These are phyloP conservation scores for Chrysolina oricalcia DNA, from an alignment of 2,888 invertebrate species.

Conservation along the genomic window DNA sequence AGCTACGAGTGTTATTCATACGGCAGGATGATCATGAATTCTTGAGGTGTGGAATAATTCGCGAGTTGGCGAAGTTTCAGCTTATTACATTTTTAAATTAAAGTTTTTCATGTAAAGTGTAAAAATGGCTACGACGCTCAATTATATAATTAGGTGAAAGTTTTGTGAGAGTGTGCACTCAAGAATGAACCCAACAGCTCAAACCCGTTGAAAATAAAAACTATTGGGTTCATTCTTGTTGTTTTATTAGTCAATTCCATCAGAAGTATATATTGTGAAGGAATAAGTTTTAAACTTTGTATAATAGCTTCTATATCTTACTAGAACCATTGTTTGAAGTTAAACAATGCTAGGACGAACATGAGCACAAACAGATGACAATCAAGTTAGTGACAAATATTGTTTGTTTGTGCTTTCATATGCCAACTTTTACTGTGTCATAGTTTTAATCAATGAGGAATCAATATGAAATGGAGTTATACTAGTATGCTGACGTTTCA, in stretches of 20 bases:
- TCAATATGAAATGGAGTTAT: background rate
- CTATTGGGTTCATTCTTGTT: conserved; percentile 18
- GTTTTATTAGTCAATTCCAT: conserved; percentile 36
- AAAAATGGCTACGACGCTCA: conserved; percentile 57
- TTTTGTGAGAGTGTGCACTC: background rate
- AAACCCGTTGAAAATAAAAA: background rate
- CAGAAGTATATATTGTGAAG: background rate
- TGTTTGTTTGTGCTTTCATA: conserved; percentile 50
- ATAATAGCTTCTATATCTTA: conserved; percentile 11
- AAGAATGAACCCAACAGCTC: background rate
- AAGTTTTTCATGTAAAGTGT: background rate
- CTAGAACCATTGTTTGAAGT: background rate
- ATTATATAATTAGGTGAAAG: conserved; percentile 53
- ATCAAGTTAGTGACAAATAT: conserved; percentile 50
- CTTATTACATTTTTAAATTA: background rate
- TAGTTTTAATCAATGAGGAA: conserved; percentile 13
- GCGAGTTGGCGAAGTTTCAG: background rate
- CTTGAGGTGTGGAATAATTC: background rate
- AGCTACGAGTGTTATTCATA: too few relatives aligned
- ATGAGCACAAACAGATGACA: conserved; percentile 58
- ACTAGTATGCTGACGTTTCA: background rate
- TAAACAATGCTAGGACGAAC: background rate
- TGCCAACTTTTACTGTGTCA: conserved; percentile 32
- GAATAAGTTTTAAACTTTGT: conserved; percentile 18
- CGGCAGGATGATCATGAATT: too few relatives aligned